Conservation (phyloP, 2,113 vertebrate species). For the Struthio camelus region DNA sequence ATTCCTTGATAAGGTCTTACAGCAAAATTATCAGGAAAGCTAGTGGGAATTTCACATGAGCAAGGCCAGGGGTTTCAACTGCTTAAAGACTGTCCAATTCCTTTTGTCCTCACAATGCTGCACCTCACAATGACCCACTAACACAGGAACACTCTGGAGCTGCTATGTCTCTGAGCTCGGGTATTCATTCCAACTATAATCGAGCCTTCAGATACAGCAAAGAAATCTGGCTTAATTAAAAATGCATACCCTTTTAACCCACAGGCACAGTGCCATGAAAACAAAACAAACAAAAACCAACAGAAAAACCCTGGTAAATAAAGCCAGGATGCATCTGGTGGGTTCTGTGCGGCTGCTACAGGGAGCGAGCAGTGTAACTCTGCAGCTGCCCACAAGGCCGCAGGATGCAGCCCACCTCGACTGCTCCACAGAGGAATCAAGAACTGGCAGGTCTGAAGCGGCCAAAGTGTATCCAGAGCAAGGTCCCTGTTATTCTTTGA, state of each 20-base stretch:
- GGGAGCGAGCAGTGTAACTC: neutral
- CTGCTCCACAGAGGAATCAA: too few relatives aligned
- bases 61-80: neutral
- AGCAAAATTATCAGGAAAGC: neutral
- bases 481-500: neutral
- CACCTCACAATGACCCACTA: neutral
- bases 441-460: neutral
- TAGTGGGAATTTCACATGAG: neutral
- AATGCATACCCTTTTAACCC: neutral
- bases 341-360: neutral
- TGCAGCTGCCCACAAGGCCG: neutral
- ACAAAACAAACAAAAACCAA: conserved; percentile 6
- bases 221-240: neutral
- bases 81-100: neutral
- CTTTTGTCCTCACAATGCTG: neutral
- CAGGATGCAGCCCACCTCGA: neutral
- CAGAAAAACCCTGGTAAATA: neutral
- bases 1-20: neutral
- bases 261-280: neutral
- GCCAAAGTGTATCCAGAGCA: rapidly evolving
- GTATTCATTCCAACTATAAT: neutral
- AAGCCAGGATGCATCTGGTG: neutral
- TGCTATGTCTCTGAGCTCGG: neutral
- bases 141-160: neutral
- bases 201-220: neutral